These are phyloP conservation scores for Anthopleura xanthogrammica DNA, from an alignment of 92 coral and sea anemone genomes.

Conservation along the genomic window DNA sequence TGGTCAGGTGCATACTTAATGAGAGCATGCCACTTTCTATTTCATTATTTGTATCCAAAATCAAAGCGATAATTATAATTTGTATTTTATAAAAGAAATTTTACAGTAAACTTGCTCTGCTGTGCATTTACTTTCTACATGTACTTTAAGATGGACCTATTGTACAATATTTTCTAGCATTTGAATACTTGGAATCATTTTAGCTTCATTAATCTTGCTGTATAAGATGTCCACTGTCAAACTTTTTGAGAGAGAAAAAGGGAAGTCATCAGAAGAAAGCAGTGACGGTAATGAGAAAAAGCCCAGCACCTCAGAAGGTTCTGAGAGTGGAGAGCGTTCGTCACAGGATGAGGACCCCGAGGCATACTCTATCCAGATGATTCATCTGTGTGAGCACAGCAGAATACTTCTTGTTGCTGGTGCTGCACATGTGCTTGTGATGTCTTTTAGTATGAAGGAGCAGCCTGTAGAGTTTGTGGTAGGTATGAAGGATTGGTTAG, in stretches of 20 bases:
- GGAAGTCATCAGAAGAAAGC: constrained; percentile 56
- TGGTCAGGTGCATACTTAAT: no score
- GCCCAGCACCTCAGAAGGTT: constrained; percentile 46
- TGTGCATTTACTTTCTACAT: no score
- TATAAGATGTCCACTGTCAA: constrained; percentile 86
- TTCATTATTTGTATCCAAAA: no score
- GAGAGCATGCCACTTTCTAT: no score
- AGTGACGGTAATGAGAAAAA: constrained; percentile 58
- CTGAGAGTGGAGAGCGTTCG: constrained; percentile 50
- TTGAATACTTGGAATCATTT: neutral
- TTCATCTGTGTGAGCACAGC: constrained; percentile 80
- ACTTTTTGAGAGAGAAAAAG: constrained; percentile 75
- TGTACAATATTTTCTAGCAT: no score
- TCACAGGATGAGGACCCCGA: constrained; percentile 74
- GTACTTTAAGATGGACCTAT: no score
- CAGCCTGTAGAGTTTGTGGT: constrained; percentile 80
- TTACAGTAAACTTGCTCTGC: no score
- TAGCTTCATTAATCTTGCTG: constrained; percentile 68
- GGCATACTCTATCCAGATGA: constrained; percentile 62
- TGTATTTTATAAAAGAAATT: no score
- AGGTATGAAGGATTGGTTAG: constrained; percentile 14
- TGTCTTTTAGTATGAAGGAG: constrained; percentile 72
- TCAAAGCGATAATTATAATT: no score
- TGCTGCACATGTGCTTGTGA: constrained; percentile 64
- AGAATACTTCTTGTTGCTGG: constrained; percentile 80